Evolutionary conservation across 2,888 invertebrate species (phyloP), one percentile per base, ranked within the genome.

Genomic region (Tenthredo notha): DNA sequence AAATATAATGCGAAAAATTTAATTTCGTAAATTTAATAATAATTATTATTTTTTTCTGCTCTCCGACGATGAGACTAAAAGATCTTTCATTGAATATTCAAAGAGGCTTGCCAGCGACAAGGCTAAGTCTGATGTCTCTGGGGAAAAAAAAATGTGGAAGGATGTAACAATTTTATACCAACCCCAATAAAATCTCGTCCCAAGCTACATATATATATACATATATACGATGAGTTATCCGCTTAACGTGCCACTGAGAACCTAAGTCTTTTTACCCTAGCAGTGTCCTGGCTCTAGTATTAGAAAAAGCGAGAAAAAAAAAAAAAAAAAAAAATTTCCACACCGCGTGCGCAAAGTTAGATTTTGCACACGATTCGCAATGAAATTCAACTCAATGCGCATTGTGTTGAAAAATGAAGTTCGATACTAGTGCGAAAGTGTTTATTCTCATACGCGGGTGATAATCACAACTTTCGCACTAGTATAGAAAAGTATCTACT

Each of bases 181-280:
- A 67, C 67, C 67, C 33, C 33, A 33, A 67, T 67, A 67, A 67
- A 67, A 67, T 67, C 67, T 67, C 67, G 67, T 67, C 67, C 67
- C 67, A 33, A 67, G 18, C 67, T 33, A 67, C 12, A 7, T 33
- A 67, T 5, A 33, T 33, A 10, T 15, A 65, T 1, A 15, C 18
- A 50, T 5, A 50, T 50, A n/a, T 29, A 33, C 67, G 67, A 33
- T 33, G 67, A 67, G 67, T 67, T 33, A 67, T 67, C 67, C 67
- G 67, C 67, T 67, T 67, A 67, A 12, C 29, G 33, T 67, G 15
- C 29, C 67, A 33, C 67, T 67, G 67, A 67, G 33, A 67, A 33
- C 33, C 33, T 6, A 67, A 67, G 33, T 33, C 21, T 67, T 67
- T 29, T 67, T 7, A 18, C 12, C 3, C 18, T 5, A 12, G 67